A percentile compares a stretch with the other conserved stretches of the same genome.
phyloP scores from a whole-genome alignment of 2,113 vertebrate species.

The Parotia lawesii region DNA sequence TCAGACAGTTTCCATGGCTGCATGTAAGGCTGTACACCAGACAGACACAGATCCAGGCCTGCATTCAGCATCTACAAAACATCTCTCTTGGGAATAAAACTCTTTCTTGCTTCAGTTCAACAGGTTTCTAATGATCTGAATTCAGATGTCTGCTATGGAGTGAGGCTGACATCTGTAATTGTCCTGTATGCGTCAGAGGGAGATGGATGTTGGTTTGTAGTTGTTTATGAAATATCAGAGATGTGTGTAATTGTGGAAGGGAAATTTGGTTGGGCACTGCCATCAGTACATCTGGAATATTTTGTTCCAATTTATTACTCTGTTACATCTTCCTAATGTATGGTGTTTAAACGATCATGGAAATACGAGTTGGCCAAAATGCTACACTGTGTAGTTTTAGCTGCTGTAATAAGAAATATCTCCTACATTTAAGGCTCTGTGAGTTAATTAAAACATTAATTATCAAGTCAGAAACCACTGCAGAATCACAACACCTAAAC shows the following conservation, averaged over 20 bases:
- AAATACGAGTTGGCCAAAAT: background rate
- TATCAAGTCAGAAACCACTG: background rate
- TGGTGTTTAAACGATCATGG: background rate
- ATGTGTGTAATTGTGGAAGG: background rate
- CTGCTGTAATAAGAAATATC: background rate
- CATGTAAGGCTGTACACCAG: background rate
- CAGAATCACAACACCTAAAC: background rate
- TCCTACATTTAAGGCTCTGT: background rate
- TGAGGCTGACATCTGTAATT: background rate
- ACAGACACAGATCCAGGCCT: background rate
- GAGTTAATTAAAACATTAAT: background rate
- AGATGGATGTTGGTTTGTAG: background rate
- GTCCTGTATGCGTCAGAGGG: background rate
- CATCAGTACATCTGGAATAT: background rate
- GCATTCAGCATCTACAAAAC: accelerated
- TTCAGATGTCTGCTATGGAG: background rate
- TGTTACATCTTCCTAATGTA: background rate
- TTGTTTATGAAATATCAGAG: background rate
- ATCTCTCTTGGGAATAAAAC: background rate
- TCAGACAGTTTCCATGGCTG: background rate
- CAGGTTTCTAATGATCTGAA: background rate
- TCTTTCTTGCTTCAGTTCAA: background rate
- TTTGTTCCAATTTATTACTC: background rate
- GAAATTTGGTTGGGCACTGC: background rate
- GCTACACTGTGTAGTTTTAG: background rate